phyloP scores from a whole-genome alignment of 2,113 vertebrate genomes.

The Fregata magnificens region DNA sequence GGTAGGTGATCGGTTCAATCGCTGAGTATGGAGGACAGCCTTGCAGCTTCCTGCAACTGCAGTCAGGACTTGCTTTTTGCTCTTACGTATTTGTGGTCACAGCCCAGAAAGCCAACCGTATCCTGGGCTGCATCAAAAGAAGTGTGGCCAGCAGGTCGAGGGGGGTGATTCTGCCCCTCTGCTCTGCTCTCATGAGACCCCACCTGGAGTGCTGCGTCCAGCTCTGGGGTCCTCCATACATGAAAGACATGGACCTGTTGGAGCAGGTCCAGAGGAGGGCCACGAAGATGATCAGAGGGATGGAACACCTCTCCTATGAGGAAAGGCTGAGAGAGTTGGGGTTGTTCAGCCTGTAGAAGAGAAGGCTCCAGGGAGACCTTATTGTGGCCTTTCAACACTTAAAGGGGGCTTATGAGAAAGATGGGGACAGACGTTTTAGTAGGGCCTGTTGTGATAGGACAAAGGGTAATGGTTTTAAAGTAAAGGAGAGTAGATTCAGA shows the following conservation, averaged over 20 bases:
- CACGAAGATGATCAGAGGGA: rapidly evolving
- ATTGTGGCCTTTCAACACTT: rapidly evolving
- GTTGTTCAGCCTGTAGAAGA: background rate
- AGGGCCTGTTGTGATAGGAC: background rate
- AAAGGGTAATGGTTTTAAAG: background rate
- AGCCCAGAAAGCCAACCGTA: rapidly evolving
- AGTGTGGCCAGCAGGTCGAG: rapidly evolving
- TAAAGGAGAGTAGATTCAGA: background rate
- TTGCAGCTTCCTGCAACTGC: background rate
- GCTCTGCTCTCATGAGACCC: background rate
- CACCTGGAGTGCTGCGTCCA: rapidly evolving
- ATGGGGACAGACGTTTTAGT: background rate
- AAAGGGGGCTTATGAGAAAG: background rate
- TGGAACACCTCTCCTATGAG: rapidly evolving
- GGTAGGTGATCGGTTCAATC: rapidly evolving
- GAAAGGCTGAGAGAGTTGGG: background rate
- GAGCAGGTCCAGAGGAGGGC: rapidly evolving
- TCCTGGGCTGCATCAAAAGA: background rate
- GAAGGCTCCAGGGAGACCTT: background rate
- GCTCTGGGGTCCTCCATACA: background rate
- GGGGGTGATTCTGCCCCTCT: background rate
- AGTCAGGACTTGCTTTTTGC: background rate
- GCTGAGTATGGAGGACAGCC: background rate
- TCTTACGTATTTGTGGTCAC: rapidly evolving
- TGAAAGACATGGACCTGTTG: rapidly evolving